Evolutionary conservation across 2,888 invertebrate species (phyloP).

Genomic region (Lucinisca nassula): DNA sequence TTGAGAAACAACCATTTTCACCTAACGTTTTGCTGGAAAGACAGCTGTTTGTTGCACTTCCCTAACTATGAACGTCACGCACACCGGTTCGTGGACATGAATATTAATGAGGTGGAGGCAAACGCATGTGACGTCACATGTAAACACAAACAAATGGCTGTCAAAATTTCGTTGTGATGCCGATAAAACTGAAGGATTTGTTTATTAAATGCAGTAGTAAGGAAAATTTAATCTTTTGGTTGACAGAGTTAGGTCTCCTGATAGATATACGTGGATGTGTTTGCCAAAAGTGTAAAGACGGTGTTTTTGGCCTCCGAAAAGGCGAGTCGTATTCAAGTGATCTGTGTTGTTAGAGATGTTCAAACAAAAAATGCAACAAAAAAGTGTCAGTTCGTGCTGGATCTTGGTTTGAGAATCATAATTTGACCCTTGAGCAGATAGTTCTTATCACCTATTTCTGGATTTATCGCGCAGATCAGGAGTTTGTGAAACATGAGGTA

Average conservation of each 20-base stretch:
- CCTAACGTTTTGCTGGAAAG: too few relatives aligned
- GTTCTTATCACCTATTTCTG: slow-evolving; percentile 16
- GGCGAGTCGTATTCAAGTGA: slow-evolving; percentile 1
- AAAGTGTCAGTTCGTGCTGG: slow-evolving; percentile 8
- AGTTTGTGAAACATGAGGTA: background rate
- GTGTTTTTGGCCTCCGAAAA: too few relatives aligned
- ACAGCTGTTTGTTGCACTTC: too few relatives aligned
- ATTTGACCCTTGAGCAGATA: slow-evolving; percentile 9
- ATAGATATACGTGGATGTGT: background rate
- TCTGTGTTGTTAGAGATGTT: background rate
- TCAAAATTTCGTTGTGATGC: background rate
- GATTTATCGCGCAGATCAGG: background rate
- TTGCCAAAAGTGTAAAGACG: too few relatives aligned
- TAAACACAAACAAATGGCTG: background rate
- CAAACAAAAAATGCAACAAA: too few relatives aligned
- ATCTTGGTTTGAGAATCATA: slow-evolving; percentile 6
- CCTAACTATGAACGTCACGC: too few relatives aligned
- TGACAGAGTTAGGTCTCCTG: too few relatives aligned
- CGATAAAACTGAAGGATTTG: too few relatives aligned
- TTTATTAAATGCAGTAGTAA: background rate
- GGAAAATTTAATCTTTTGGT: background rate
- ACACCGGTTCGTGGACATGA: too few relatives aligned
- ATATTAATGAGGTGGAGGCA: too few relatives aligned
- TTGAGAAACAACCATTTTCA: too few relatives aligned
- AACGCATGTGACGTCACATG: too few relatives aligned